Conservation (phyloP, 1,140 invertebrate genomes). For the Wiebesia pumilae region DNA sequence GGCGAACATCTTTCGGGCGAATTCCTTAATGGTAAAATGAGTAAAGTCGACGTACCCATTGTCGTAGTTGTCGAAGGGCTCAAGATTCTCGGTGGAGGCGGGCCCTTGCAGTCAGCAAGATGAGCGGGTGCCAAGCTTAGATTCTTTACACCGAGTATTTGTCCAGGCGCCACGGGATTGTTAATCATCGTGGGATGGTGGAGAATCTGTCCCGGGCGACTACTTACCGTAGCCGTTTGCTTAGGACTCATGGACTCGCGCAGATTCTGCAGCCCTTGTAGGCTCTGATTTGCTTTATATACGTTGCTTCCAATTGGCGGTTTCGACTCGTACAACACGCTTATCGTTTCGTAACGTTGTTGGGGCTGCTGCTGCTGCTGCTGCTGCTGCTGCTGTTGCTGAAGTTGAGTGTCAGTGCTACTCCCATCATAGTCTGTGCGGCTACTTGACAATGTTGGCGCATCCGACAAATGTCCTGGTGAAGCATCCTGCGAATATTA, state of each 20-base stretch:
- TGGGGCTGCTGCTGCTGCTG: neutral
- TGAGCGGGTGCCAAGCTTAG: slow-evolving; percentile 59
- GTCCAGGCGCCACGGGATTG: slow-evolving; percentile 57
- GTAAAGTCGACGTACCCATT: slow-evolving; percentile 43
- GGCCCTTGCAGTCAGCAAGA: slow-evolving; percentile 51
- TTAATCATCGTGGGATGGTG: slow-evolving; percentile 56
- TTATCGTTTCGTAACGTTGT: slow-evolving; percentile 41
- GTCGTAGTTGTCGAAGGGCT: slow-evolving; percentile 56
- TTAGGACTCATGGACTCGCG: slow-evolving; percentile 62
- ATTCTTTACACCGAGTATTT: slow-evolving; percentile 70
- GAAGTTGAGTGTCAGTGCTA: slow-evolving; percentile 47
- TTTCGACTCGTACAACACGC: slow-evolving; percentile 31
- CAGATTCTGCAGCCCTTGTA: slow-evolving; percentile 67
- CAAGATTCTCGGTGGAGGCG: slow-evolving; percentile 55
- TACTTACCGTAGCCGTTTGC: slow-evolving; percentile 45
- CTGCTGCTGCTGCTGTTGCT: slow-evolving; percentile 41
- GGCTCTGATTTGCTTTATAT: slow-evolving; percentile 65
- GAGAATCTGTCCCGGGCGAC: slow-evolving; percentile 34
- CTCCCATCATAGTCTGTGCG: slow-evolving; percentile 55
- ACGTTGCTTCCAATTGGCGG: slow-evolving; percentile 26
- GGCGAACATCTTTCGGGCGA: too few relatives aligned
- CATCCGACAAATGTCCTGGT: slow-evolving; percentile 52
- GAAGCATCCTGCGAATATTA: slow-evolving; percentile 51
- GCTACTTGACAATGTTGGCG: slow-evolving; percentile 44
- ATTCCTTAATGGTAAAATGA: neutral